Conservation (phyloP, 1,140 invertebrate species). For the Hydropsyche tenuis region DNA sequence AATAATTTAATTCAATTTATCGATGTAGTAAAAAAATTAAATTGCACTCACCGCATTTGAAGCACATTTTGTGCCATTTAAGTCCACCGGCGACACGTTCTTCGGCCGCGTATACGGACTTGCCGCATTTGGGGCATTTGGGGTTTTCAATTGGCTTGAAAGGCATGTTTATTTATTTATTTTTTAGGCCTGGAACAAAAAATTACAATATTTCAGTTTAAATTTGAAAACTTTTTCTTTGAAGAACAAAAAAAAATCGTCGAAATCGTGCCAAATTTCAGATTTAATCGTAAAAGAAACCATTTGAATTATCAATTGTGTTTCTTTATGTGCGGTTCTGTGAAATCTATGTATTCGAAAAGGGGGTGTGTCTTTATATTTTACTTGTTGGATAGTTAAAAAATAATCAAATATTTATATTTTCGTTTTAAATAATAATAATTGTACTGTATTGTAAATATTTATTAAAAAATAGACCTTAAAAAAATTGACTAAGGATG, state of each 20-base stretch:
- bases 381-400: too few species aligned
- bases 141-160: slow-evolving; percentile 95
- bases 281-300: too few species aligned
- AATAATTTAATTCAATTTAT: too few species aligned
- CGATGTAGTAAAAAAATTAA: background rate
- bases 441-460: too few species aligned
- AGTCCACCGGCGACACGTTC: slow-evolving; percentile 95
- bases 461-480: too few species aligned
- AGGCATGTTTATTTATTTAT: slow-evolving; percentile 83
- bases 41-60: slow-evolving; percentile 92
- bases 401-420: too few species aligned
- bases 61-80: slow-evolving; percentile 99
- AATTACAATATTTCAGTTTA: background rate
- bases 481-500: too few species aligned
- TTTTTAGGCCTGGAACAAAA: slow-evolving; percentile 65
- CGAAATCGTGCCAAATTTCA: slow-evolving; percentile 1
- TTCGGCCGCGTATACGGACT: slow-evolving; percentile 98
- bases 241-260: background rate
- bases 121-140: slow-evolving; percentile 98
- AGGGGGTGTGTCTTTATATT: too few species aligned
- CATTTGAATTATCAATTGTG: too few species aligned
- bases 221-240: background rate
- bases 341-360: too few species aligned
- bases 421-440: too few species aligned
- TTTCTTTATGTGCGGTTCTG: too few species aligned